These are phyloP conservation scores for Hippoglossus hippoglossus DNA, from an alignment of 2,797 vertebrate species.

Conservation along the genomic window DNA sequence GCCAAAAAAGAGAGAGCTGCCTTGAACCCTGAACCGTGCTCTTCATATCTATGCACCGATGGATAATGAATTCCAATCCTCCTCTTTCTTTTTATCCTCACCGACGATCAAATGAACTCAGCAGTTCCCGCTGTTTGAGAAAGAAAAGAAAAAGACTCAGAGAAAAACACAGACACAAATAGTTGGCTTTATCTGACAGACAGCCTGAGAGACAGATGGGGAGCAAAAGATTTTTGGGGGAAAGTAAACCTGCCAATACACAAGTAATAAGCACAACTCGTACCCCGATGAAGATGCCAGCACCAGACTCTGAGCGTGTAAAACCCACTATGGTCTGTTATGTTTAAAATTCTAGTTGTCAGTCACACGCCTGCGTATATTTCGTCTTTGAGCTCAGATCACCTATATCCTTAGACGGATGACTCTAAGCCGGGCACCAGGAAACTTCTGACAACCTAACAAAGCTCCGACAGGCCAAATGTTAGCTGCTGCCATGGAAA, in stretches of 20 bases:
- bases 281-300: conserved; percentile 45
- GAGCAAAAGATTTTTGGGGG: conserved; percentile 46
- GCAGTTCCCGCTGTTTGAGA: conserved; percentile 31
- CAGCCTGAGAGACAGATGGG: conserved; percentile 74
- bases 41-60: conserved; percentile 50
- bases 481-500: conserved; percentile 44
- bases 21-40: conserved; percentile 53
- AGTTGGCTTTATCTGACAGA: conserved; percentile 60
- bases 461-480: conserved; percentile 24
- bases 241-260: conserved; percentile 60
- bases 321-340: conserved; percentile 59
- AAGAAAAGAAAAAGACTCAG: conserved; percentile 38
- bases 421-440: conserved; percentile 6
- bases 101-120: conserved; percentile 50
- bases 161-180: conserved; percentile 57
- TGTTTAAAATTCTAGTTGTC: conserved; percentile 55
- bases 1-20: conserved; percentile 15
- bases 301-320: conserved; percentile 33
- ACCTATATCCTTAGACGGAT: conserved; percentile 8
- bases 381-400: conserved; percentile 23
- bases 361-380: conserved; percentile 31
- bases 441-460: conserved; percentile 35
- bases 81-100: conserved; percentile 38
- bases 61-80: conserved; percentile 66
- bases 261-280: conserved; percentile 63